Base-by-base conservation (phyloP, 1,140 invertebrate species). In the Drosophila prosaltans region DNA sequence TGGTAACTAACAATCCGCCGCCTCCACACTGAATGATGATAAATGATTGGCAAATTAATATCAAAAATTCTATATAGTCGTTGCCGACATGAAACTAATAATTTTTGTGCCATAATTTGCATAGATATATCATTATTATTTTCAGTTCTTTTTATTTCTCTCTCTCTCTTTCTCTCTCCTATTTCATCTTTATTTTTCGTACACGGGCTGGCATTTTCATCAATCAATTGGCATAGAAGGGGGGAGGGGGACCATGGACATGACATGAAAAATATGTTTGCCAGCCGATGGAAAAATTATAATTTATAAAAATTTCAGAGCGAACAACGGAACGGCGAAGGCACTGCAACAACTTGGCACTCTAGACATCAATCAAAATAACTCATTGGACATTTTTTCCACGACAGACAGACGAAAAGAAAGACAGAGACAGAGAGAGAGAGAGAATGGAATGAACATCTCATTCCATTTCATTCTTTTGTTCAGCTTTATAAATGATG, bases 51-150 rank as follows among this genome's bases (percentile, higher is more conserved):
- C 76, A 80, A 88, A 86, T 86, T 86, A 88, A 86, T 86, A 86
- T 77, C 45, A 68, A 77, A 86, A 80, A 69, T 36, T 70, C 74
- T 60, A 32, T 60, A 32, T 60, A 43, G 62, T 66, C 71, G 43
- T 65, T 62, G 71, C 51, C 71, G 71, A 77, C 80, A 80, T 61
- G 80, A 83, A 89, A 89, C 84, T 83, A 83, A 89, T 89, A 77
- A 86, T 80, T 89, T 76, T 48, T 80, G 80, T 77, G 60, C 45
- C 69, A 73, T 70, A 88, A 88, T 89, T 88, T 88, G 83, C 83
- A 88, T 89, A 88, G 84, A 88, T 88, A 80, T 80, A 88, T 88
- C 84, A 88, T 88, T 88, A 89, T 89, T 86, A 88, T 82, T 79
- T 36, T 36, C 4, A 36, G 32, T 36, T 36, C 73, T 72, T 75